Evolutionary conservation across 2,113 vertebrate genomes (phyloP).

Genomic region (Myiopsitta monachus): DNA sequence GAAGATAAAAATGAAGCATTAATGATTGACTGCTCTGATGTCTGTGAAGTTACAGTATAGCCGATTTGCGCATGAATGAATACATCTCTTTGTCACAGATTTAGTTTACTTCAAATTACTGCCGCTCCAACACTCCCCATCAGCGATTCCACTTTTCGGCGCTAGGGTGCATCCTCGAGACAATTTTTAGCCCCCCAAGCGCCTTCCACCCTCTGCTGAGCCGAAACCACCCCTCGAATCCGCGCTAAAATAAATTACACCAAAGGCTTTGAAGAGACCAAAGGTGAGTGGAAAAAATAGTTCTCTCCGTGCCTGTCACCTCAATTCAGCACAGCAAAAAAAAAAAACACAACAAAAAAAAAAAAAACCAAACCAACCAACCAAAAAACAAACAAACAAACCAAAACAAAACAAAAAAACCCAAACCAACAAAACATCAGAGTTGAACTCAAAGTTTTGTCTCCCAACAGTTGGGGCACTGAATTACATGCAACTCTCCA

Average conservation of each 20-base stretch:
- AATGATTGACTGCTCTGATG: not conserved
- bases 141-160: not conserved
- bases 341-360: too few relatives aligned
- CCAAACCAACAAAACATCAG: not conserved
- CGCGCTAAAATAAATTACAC: not conserved
- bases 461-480: not conserved
- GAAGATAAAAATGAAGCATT: not conserved
- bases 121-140: not conserved
- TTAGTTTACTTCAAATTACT: not conserved
- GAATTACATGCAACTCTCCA: not conserved
- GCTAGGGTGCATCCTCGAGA: not conserved
- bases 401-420: too few relatives aligned
- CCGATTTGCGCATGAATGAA: not conserved
- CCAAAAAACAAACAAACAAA: too few relatives aligned
- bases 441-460: not conserved
- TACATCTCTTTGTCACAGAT: not conserved
- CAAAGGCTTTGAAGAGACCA: not conserved
- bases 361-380: too few relatives aligned
- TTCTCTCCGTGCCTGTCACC: not conserved
- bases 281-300: not conserved
- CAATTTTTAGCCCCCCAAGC: not conserved
- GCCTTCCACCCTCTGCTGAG: not conserved
- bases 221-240: not conserved
- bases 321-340: not conserved
- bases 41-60: not conserved